Evolutionary conservation across 1,140 invertebrate genomes (phyloP).

Genomic region (Formica exsecta): DNA sequence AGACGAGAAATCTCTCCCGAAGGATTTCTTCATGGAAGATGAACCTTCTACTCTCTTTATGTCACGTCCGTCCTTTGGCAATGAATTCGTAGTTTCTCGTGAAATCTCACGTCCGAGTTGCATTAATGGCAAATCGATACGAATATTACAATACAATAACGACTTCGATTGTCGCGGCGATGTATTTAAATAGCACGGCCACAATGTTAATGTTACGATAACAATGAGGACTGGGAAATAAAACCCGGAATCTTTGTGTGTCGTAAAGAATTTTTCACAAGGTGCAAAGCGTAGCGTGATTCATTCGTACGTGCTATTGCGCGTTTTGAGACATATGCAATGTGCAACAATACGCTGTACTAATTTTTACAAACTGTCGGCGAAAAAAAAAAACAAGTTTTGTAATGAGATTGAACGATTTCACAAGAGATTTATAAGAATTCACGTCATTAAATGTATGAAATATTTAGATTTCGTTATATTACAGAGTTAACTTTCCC

Average conservation of each 20-base stretch:
- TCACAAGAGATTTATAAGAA: too few relatives aligned
- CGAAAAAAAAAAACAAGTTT: background rate
- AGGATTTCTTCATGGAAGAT: conserved; percentile 25
- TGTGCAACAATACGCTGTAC: background rate
- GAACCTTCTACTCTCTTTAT: background rate
- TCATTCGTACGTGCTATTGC: background rate
- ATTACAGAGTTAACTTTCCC: too few relatives aligned
- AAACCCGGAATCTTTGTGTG: background rate
- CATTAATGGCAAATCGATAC: conserved; percentile 25
- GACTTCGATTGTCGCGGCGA: conserved; percentile 9
- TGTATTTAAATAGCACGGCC: background rate
- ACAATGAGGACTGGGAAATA: background rate
- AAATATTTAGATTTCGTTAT: too few relatives aligned
- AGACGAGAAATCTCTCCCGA: background rate
- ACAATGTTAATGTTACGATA: background rate
- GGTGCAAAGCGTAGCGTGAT: background rate
- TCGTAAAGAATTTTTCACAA: background rate
- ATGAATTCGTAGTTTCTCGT: background rate
- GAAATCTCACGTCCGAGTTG: conserved; percentile 1
- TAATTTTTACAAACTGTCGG: background rate
- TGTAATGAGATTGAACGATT: too few relatives aligned
- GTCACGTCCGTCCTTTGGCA: background rate
- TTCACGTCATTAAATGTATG: too few relatives aligned
- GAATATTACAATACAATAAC: background rate
- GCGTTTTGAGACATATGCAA: background rate